These are phyloP conservation scores for Platanista minor DNA, from an alignment of 2,113 vertebrate genomes.

Conservation along the genomic window DNA sequence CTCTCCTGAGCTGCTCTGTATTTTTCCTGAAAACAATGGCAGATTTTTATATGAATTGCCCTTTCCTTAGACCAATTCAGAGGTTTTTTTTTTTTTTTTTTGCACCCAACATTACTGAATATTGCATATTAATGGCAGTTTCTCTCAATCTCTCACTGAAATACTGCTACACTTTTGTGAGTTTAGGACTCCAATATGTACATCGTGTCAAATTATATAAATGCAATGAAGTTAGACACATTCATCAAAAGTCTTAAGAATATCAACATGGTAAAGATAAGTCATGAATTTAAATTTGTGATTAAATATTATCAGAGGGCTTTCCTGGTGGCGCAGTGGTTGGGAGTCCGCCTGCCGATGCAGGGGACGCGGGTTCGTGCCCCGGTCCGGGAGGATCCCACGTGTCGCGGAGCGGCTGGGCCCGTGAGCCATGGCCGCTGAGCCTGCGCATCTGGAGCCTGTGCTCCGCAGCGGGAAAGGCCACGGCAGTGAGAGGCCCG, in stretches of 20 bases:
- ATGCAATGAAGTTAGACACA: constrained; percentile 30
- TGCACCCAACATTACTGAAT: not conserved
- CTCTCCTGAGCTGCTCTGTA: not conserved
- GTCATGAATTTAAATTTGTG: constrained; percentile 46
- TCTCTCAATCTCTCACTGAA: not conserved
- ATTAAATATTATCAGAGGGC: constrained; percentile 30
- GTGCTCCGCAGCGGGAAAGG: too few relatives aligned
- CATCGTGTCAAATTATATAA: constrained; percentile 36
- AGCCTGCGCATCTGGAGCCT: too few relatives aligned
- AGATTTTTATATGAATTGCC: not conserved
- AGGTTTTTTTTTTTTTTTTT: not conserved
- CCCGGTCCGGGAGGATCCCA: too few relatives aligned
- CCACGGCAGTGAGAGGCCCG: too few relatives aligned
- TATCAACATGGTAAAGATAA: constrained; percentile 21
- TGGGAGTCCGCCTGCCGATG: too few relatives aligned
- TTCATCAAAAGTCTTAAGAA: constrained; percentile 49
- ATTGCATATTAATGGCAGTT: not conserved
- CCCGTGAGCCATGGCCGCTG: too few relatives aligned
- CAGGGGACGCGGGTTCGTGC: too few relatives aligned
- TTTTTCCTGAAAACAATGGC: not conserved
- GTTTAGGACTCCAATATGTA: constrained; percentile 1
- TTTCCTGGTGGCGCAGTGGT: too few relatives aligned
- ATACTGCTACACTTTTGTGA: not conserved
- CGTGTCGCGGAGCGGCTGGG: too few relatives aligned
- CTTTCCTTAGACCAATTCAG: not conserved